Conservation (phyloP, 2,888 invertebrate genomes). For the Ischnura elegans region DNA sequence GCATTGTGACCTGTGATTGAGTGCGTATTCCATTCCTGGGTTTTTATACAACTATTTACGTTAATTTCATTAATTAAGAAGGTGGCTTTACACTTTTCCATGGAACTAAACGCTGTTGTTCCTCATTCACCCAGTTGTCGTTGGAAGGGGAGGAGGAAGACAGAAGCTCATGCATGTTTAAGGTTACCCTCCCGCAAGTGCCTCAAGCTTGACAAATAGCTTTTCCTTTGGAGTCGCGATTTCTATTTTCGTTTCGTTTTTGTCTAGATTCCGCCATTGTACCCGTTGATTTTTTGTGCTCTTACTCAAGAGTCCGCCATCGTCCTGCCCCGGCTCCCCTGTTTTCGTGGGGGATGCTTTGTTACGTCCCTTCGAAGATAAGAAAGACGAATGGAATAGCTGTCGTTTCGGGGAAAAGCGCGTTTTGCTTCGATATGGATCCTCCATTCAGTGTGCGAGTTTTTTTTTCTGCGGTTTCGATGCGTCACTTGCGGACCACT, state of each 20-base stretch:
- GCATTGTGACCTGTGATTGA: too few species aligned
- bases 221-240: conserved; percentile 42
- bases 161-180: conserved; percentile 21
- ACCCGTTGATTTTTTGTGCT: conserved; percentile 30
- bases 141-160: not conserved
- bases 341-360: conserved; percentile 24
- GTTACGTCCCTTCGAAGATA: conserved; percentile 27
- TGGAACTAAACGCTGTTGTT: conserved; percentile 2
- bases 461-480: not conserved
- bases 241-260: conserved; percentile 48
- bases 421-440: conserved; percentile 21
- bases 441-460: not conserved
- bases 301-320: not conserved
- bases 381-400: conserved; percentile 26
- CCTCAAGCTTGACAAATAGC: conserved; percentile 51
- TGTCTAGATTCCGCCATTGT: not conserved
- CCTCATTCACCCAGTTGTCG: not conserved
- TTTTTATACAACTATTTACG: too few species aligned
- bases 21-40: too few species aligned
- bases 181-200: not conserved
- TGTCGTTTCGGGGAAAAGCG: conserved; percentile 13
- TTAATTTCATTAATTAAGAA: too few species aligned
- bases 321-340: not conserved
- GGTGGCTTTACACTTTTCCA: conserved; percentile 7
- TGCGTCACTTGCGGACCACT: conserved; percentile 20